Evolutionary conservation across 2,113 vertebrate species (phyloP).

Genomic region (Nycticorax nycticorax): DNA sequence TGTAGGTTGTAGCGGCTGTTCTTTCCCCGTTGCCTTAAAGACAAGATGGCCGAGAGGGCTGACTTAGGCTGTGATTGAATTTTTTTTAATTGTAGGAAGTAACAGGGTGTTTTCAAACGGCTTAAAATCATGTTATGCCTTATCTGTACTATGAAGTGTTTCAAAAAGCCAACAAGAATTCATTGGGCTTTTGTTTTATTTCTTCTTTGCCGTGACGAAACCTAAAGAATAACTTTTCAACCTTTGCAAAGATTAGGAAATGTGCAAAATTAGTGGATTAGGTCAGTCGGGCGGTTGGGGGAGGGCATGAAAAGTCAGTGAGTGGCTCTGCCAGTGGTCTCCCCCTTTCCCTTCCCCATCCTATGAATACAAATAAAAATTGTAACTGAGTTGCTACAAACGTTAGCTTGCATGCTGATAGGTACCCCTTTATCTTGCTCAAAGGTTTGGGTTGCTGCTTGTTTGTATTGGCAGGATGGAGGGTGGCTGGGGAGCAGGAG

Average conservation of each 20-base stretch:
- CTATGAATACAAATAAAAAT: background rate
- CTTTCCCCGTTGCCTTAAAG: conserved; percentile 1
- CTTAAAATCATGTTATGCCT: background rate
- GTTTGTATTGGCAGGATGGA: background rate
- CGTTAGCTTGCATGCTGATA: background rate
- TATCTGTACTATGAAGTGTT: background rate
- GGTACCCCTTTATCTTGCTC: background rate
- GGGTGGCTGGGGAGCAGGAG: background rate
- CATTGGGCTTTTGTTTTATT: background rate
- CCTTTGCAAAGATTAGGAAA: background rate
- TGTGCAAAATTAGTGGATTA: background rate
- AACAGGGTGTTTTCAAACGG: conserved; percentile 5
- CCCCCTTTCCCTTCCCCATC: background rate
- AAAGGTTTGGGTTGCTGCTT: background rate
- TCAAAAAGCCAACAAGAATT: background rate
- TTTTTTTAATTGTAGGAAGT: conserved; percentile 9
- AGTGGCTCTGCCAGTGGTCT: background rate
- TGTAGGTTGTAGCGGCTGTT: conserved; percentile 11
- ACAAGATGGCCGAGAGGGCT: conserved; percentile 55
- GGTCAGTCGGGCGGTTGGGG: background rate
- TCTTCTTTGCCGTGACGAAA: background rate
- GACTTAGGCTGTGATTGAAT: conserved; percentile 20
- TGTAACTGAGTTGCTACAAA: background rate
- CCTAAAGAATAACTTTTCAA: background rate
- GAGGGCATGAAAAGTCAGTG: background rate